Evolutionary conservation across 1,140 invertebrate genomes (phyloP).

Genomic region (Saccostrea glomerata): DNA sequence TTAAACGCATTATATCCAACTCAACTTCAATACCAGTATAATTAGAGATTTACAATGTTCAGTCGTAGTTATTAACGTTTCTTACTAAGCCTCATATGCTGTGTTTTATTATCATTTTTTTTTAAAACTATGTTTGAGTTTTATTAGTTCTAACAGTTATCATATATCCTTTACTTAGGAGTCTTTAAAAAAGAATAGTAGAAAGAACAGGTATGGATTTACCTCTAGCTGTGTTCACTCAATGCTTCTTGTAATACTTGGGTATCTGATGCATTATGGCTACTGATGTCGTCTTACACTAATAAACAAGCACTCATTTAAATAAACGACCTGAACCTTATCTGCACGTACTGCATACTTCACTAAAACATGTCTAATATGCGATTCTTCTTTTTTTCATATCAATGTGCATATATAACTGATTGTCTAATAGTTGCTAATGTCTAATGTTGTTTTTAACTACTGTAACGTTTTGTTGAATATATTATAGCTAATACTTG

Average conservation of each 20-base stretch:
- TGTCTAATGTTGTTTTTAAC: background rate
- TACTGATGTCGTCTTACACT: background rate
- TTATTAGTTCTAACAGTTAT: too few species aligned
- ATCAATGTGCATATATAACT: background rate
- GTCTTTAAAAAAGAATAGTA: slow-evolving; percentile 6
- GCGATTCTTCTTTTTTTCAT: too few species aligned
- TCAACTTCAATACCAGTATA: too few species aligned
- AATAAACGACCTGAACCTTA: background rate
- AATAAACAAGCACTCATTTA: background rate
- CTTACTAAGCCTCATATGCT: too few species aligned
- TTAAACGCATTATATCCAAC: too few species aligned
- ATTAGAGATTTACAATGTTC: too few species aligned
- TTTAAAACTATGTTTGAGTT: too few species aligned
- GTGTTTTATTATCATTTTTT: too few species aligned
- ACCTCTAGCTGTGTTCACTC: background rate
- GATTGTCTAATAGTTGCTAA: background rate
- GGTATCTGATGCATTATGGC: background rate
- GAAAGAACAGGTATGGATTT: slow-evolving; percentile 2
- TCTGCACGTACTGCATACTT: background rate
- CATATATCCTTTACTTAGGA: background rate
- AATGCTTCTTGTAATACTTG: background rate
- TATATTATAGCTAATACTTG: too few species aligned
- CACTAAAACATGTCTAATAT: background rate
- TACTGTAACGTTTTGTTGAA: background rate
- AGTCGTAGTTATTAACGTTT: too few species aligned